phyloP scores from a whole-genome alignment of 2,797 vertebrate species.

The Carapus acus region DNA sequence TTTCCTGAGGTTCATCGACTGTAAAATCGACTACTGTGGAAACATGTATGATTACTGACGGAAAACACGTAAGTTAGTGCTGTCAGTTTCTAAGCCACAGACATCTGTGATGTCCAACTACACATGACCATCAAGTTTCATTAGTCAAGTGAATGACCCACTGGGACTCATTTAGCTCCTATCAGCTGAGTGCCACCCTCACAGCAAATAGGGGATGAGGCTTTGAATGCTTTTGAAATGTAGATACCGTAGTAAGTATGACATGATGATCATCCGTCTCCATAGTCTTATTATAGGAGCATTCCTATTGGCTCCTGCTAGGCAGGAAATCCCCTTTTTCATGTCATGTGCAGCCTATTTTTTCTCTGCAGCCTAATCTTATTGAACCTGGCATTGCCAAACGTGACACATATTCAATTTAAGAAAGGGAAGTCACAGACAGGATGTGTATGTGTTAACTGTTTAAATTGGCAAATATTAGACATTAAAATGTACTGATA shows the following conservation, averaged over 20 bases:
- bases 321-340: background rate
- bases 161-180: conserved; percentile 38
- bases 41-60: conserved; percentile 57
- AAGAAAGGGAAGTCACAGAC: too few species aligned
- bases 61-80: conserved; percentile 46
- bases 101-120: conserved; percentile 44
- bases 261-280: conserved; percentile 2
- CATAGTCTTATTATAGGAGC: conserved; percentile 6
- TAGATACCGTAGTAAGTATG: conserved; percentile 10
- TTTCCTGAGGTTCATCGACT: conserved; percentile 60
- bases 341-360: too few species aligned
- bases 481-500: too few species aligned
- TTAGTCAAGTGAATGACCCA: conserved; percentile 46
- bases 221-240: conserved; percentile 20
- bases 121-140: conserved; percentile 48
- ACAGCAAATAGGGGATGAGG: conserved; percentile 17
- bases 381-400: too few species aligned
- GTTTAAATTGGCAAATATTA: conserved; percentile 18
- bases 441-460: background rate
- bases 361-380: too few species aligned
- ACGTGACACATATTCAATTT: too few species aligned
- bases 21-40: conserved; percentile 61
- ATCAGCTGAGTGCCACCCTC: conserved; percentile 29
- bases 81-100: conserved; percentile 38
- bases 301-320: conserved; percentile 2